Conservation (phyloP, 2,113 vertebrate genomes). For the Sinocyclocheilus maitianheensis region DNA sequence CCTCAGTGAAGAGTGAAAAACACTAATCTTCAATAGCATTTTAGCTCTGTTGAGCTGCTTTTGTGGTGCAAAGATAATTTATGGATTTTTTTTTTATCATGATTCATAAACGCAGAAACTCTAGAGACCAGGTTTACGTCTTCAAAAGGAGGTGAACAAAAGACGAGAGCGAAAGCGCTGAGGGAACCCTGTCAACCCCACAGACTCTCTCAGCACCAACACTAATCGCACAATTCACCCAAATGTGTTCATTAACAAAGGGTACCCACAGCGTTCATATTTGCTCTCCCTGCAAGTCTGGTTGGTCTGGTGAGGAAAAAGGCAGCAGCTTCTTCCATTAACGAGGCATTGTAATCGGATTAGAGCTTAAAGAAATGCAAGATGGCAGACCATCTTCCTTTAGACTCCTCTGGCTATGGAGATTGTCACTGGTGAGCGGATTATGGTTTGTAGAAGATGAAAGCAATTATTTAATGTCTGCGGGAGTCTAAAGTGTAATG, state of each 20-base stretch:
- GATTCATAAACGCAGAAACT: slow-evolving; percentile 38
- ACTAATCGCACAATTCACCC: slow-evolving; percentile 42
- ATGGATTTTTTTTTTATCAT: slow-evolving; percentile 49
- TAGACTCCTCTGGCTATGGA: slow-evolving; percentile 53
- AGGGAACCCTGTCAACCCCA: slow-evolving; percentile 32
- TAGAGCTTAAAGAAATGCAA: slow-evolving; percentile 58
- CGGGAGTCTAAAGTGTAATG: slow-evolving; percentile 52
- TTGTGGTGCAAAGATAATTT: slow-evolving; percentile 36
- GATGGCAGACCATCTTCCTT: slow-evolving; percentile 57
- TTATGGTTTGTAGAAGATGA: slow-evolving; percentile 59
- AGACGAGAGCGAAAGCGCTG: slow-evolving; percentile 2
- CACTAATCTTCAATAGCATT: slow-evolving; percentile 53
- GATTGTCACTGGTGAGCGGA: slow-evolving; percentile 64
- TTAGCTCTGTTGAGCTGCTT: slow-evolving; percentile 40
- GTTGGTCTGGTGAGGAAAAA: slow-evolving; percentile 56
- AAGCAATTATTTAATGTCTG: slow-evolving; percentile 63
- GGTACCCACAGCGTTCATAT: slow-evolving; percentile 51
- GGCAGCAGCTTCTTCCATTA: slow-evolving; percentile 54
- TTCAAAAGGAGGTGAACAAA: slow-evolving; percentile 54
- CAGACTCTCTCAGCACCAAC: slow-evolving; percentile 5
- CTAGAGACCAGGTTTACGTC: slow-evolving; percentile 39
- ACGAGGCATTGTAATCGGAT: slow-evolving; percentile 62
- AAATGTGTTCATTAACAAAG: slow-evolving; percentile 62
- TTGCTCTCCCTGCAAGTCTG: slow-evolving; percentile 46
- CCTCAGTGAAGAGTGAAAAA: slow-evolving; percentile 9